phyloP scores from a whole-genome alignment of 2,113 vertebrate species.

The Psettodes erumei region DNA sequence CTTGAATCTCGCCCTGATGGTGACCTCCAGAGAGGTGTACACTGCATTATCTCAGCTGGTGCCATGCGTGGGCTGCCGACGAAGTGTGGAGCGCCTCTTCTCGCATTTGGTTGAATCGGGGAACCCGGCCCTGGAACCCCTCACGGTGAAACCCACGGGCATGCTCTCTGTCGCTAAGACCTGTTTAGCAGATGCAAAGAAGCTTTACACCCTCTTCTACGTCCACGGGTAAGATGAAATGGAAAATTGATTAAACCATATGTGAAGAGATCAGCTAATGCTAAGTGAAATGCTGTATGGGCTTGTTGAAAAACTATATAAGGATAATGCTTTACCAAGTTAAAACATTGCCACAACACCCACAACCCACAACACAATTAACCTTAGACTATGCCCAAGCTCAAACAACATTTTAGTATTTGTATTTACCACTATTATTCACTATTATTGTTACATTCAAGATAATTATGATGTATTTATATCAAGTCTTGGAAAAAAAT shows the following conservation, averaged over 20 bases:
- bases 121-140: slow-evolving; percentile 93
- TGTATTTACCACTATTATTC: too few relatives aligned
- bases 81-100: slow-evolving; percentile 96
- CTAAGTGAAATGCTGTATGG: background rate
- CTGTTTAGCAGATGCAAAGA: slow-evolving; percentile 92
- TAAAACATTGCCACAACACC: background rate
- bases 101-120: slow-evolving; percentile 95
- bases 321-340: background rate
- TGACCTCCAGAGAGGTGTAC: slow-evolving; percentile 92
- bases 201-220: slow-evolving; percentile 95
- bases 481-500: background rate
- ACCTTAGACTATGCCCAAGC: too few relatives aligned
- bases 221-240: slow-evolving; percentile 89
- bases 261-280: background rate
- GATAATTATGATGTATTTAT: background rate
- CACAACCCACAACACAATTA: too few relatives aligned
- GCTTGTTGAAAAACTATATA: too few relatives aligned
- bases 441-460: too few relatives aligned
- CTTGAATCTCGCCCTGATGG: slow-evolving; percentile 92
- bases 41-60: slow-evolving; percentile 93
- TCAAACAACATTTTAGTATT: too few relatives aligned
- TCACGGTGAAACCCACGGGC: slow-evolving; percentile 91
- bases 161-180: slow-evolving; percentile 91
- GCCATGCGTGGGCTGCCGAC: slow-evolving; percentile 95
- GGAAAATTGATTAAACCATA: background rate